A percentile compares a stretch with the other conserved stretches of the same genome.
These are phyloP conservation scores for Archips xylosteana DNA, from an alignment of 2,888 invertebrate species.

Conservation along the genomic window DNA sequence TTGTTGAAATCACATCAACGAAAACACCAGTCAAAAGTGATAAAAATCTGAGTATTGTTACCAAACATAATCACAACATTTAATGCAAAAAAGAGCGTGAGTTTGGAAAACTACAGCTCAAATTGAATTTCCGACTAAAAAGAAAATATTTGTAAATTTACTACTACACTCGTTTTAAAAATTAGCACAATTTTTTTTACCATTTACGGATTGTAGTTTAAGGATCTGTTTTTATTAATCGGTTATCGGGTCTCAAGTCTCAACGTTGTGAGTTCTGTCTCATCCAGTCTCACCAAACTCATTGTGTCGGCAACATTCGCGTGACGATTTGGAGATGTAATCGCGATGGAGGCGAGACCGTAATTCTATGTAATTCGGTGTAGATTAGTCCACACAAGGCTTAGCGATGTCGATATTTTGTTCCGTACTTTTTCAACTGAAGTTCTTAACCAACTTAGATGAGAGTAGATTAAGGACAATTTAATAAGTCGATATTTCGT, in stretches of 20 bases:
- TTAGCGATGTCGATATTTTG: conserved; percentile 42
- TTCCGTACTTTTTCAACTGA: conserved; percentile 8
- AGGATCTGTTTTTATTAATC: too few relatives aligned
- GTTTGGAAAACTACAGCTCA: too few relatives aligned
- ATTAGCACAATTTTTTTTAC: too few relatives aligned
- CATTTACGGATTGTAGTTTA: too few relatives aligned
- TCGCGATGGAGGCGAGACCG: conserved; percentile 47
- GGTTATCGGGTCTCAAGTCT: not conserved
- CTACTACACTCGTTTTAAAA: too few relatives aligned
- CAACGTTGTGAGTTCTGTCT: not conserved
- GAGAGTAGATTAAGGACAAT: too few relatives aligned
- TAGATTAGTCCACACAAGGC: conserved; percentile 49
- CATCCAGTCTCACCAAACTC: conserved; percentile 20
- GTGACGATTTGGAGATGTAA: conserved; percentile 55
- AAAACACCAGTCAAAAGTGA: not conserved
- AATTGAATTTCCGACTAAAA: too few relatives aligned
- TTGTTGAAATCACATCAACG: too few relatives aligned
- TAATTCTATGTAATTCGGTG: conserved; percentile 62
- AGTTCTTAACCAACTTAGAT: not conserved
- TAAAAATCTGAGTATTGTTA: not conserved
- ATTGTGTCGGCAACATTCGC: conserved; percentile 48
- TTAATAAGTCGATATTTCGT: too few relatives aligned
- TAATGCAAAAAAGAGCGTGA: too few relatives aligned
- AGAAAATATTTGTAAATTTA: too few relatives aligned
- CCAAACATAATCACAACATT: too few relatives aligned